These are phyloP conservation scores for Bubo bubo DNA, from an alignment of 2,113 vertebrate species.

Conservation along the genomic window DNA sequence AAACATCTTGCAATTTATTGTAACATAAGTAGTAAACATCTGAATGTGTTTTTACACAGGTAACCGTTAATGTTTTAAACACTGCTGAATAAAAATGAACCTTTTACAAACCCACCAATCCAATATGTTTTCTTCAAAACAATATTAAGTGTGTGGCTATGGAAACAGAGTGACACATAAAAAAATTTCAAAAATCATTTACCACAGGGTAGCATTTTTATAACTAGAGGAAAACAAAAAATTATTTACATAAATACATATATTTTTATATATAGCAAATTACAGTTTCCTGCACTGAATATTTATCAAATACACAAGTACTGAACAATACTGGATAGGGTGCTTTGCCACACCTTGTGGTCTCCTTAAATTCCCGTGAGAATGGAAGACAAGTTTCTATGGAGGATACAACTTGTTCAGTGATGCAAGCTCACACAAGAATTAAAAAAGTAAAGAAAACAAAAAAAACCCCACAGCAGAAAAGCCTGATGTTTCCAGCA, in stretches of 20 bases:
- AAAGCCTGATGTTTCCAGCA: constrained; percentile 14
- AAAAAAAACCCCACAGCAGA: background rate
- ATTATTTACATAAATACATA: constrained; percentile 68
- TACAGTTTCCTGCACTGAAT: constrained; percentile 78
- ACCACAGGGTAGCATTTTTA: constrained; percentile 57
- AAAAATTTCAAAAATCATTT: constrained; percentile 62
- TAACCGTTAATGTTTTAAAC: constrained; percentile 39
- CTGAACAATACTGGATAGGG: constrained; percentile 69
- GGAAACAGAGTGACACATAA: constrained; percentile 59
- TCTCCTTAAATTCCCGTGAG: constrained; percentile 52
- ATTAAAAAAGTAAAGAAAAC: background rate
- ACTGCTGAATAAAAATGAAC: constrained; percentile 27
- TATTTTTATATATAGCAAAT: constrained; percentile 67
- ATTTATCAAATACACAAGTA: constrained; percentile 71
- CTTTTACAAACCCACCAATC: constrained; percentile 25
- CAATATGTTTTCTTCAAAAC: constrained; percentile 11
- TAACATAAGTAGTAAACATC: constrained; percentile 55
- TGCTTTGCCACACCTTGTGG: constrained; percentile 37
- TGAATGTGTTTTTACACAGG: constrained; percentile 40
- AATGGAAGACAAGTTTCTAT: constrained; percentile 77
- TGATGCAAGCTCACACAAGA: constrained; percentile 40
- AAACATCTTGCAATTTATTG: constrained; percentile 48
- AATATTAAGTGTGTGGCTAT: constrained; percentile 41
- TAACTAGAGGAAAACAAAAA: constrained; percentile 61
- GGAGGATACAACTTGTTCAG: constrained; percentile 70